Evolutionary conservation across 2,888 invertebrate species (phyloP).

Genomic region (Cyaniris semiargus): DNA sequence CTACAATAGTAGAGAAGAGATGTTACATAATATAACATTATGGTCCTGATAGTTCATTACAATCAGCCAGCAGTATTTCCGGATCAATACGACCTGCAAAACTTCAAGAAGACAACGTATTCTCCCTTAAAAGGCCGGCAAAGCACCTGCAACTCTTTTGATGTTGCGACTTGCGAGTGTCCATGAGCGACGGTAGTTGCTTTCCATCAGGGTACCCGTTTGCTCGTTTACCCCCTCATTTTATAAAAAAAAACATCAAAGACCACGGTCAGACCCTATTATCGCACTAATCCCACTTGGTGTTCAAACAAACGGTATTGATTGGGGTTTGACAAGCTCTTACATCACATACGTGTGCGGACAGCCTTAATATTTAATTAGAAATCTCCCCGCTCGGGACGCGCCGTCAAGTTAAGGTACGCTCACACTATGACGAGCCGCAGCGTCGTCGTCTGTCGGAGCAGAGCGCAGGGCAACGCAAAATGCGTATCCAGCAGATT

Average conservation of each 20-base stretch:
- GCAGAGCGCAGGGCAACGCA: neutral
- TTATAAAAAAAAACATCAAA: neutral
- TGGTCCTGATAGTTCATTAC: too few relatives aligned
- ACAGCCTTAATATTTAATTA: slow-evolving; percentile 27
- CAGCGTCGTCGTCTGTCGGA: neutral
- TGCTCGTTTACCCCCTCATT: too few relatives aligned
- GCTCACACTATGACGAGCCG: neutral
- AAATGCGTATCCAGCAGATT: neutral
- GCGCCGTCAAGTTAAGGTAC: slow-evolving; percentile 11
- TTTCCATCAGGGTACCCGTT: too few relatives aligned
- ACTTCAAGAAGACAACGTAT: too few relatives aligned
- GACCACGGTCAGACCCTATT: slow-evolving; percentile 4
- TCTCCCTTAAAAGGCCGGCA: too few relatives aligned
- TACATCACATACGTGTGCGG: slow-evolving; percentile 12
- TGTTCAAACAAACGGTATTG: slow-evolving; percentile 21
- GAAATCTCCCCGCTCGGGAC: slow-evolving; percentile 7
- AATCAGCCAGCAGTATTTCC: too few relatives aligned
- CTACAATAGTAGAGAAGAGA: too few relatives aligned
- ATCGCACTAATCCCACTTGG: neutral
- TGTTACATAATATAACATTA: too few relatives aligned
- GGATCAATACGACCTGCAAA: too few relatives aligned
- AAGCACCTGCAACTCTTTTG: too few relatives aligned
- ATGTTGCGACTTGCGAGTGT: too few relatives aligned
- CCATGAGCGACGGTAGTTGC: too few relatives aligned
- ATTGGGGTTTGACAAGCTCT: slow-evolving; percentile 12